Evolutionary conservation across 2,797 vertebrate genomes (phyloP), one percentile per base, ranked within the genome.

Genomic region (Brachyrhaphis roseni): DNA sequence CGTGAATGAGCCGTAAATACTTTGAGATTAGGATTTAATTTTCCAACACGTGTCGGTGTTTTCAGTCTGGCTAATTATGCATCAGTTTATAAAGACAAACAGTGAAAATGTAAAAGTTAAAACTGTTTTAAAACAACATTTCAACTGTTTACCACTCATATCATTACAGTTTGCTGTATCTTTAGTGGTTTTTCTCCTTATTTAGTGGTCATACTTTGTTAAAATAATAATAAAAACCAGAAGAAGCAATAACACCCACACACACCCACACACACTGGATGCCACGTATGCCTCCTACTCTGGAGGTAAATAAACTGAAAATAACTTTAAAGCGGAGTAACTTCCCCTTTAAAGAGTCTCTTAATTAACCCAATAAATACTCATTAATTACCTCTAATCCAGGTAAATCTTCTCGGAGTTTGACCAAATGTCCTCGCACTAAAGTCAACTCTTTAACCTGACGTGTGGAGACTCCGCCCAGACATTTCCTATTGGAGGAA

Each of bases 261-360:
- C 23, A n/a, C 53, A 66, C 66, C 57, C 51, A 73, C 53, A 64
- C 71, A 0, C 68, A 13, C 79, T 64, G 75, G n/a, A 16, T 94
- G 93, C 92, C 94, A 94, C 94, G 91, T 94, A 93, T 83, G 80
- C 83, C 75, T 80, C 81, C 76, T 72, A 43, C 20, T 57, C 43
- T 31, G 47, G 13, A 79, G 18, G 43, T 76, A 82, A 82, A 80
- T 72, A 41, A 77, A 47, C 57, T 16, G 8, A 41, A 2, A 3
- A 1, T 1, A 45, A 8, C 43, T 31, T n/a, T n/a, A n/a, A n/a
- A n/a, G n/a, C n/a, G n/a, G 28, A 39, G 5, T 15, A 18, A 6
- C 31, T 26, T 34, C 41, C 41, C 11, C 4, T 1, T 15, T 3
- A 34, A 18, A 26, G 1, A 31, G 70, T 8, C 16, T 8, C 0